Conservation (phyloP, 2,113 vertebrate genomes). For the Excalfactoria chinensis region DNA sequence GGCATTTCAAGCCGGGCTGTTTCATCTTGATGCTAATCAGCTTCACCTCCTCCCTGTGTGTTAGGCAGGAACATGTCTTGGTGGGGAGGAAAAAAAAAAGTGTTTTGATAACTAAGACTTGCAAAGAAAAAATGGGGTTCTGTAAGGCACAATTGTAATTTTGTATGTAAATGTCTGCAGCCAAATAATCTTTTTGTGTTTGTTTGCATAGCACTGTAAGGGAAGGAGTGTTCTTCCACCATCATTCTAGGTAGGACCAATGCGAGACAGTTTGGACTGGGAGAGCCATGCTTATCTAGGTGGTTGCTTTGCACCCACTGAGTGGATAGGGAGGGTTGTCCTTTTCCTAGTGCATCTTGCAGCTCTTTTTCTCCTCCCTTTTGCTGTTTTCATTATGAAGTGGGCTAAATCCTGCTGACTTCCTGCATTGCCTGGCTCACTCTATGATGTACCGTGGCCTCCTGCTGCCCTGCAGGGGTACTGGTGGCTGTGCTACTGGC, state of each 20-base stretch:
- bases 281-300: fast-evolving
- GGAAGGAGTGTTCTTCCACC: background rate
- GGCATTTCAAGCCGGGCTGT: background rate
- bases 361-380: no score
- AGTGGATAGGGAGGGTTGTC: background rate
- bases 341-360: background rate
- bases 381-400: background rate
- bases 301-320: background rate
- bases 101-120: background rate
- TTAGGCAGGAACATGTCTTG: background rate
- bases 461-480: background rate
- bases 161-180: background rate
- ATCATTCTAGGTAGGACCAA: background rate
- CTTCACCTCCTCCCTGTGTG: background rate
- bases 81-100: background rate
- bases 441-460: background rate
- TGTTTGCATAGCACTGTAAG: background rate
- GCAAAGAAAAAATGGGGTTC: background rate
- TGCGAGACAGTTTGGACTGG: fast-evolving
- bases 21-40: background rate
- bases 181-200: background rate
- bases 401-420: background rate
- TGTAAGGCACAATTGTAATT: background rate
- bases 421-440: fast-evolving
- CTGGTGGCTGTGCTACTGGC: fast-evolving